Conservation (phyloP, 2,888 invertebrate genomes). For the Melieria crassipennis region DNA sequence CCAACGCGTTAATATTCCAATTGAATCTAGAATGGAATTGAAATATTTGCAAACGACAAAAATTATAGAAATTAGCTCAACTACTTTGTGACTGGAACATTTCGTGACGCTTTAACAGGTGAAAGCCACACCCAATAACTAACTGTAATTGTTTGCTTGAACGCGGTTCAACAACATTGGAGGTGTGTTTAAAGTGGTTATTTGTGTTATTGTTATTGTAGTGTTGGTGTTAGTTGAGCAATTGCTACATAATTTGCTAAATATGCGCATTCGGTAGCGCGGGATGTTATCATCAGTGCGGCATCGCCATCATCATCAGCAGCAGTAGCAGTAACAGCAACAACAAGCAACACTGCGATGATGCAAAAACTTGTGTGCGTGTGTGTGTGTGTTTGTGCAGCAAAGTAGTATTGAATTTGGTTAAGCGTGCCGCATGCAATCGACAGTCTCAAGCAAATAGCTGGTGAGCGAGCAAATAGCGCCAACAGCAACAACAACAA, state of each 20-base stretch:
- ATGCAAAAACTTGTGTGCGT: constrained; percentile 5
- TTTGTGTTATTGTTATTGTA: neutral
- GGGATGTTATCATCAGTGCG: no score
- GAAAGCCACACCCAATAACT: no score
- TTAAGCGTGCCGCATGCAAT: constrained; percentile 24
- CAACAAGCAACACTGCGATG: neutral
- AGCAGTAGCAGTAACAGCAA: neutral
- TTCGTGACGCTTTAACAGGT: no score
- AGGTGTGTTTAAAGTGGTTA: neutral
- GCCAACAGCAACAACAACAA: neutral
- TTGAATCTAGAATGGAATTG: no score
- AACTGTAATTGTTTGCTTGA: neutral
- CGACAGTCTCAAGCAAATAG: neutral
- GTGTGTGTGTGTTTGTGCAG: neutral
- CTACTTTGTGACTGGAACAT: no score
- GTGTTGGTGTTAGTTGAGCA: neutral
- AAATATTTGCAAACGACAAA: no score
- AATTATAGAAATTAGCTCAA: no score
- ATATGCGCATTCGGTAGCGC: constrained; percentile 6
- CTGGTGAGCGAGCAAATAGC: neutral
- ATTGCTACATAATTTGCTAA: constrained; percentile 13
- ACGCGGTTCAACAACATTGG: constrained; percentile 17
- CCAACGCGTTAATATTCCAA: no score
- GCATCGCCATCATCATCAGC: constrained; percentile 9
- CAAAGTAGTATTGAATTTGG: constrained; percentile 2